These are phyloP conservation scores for Euborellia annulipes DNA, from an alignment of 1,140 invertebrate species.

Conservation along the genomic window DNA sequence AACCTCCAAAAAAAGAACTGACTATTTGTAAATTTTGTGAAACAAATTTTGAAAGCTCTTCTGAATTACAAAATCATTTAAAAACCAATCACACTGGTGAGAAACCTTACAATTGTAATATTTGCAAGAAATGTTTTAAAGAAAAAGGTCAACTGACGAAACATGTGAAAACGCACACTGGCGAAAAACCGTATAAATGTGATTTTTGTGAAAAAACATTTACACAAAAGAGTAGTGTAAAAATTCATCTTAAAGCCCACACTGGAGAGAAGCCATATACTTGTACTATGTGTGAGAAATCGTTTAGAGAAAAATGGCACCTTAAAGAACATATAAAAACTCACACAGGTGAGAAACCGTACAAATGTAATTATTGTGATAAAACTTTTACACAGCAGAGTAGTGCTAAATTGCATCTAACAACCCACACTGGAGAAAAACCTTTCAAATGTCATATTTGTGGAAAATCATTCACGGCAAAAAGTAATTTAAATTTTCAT, in stretches of 20 bases:
- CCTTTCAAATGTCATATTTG: neutral
- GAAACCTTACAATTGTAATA: slow-evolving; percentile 3
- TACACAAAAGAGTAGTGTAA: neutral
- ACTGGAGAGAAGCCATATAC: neutral
- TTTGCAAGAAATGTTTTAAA: slow-evolving; percentile 35
- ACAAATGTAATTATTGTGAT: neutral
- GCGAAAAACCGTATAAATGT: slow-evolving; percentile 22
- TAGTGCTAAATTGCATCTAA: neutral
- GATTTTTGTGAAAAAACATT: neutral
- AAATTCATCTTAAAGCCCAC: neutral
- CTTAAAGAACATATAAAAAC: neutral
- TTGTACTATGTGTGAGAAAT: neutral
- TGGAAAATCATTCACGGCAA: neutral
- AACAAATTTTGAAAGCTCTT: too few species aligned
- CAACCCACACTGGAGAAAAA: neutral
- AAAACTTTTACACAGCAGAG: neutral
- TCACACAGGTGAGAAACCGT: neutral
- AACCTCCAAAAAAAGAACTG: too few species aligned
- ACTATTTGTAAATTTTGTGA: too few species aligned
- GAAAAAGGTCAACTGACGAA: slow-evolving; percentile 33
- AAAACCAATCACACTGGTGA: slow-evolving; percentile 1
- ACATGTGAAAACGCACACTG: slow-evolving; percentile 34
- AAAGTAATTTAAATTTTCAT: too few species aligned
- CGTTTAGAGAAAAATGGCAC: neutral
- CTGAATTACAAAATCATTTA: neutral